These are phyloP conservation scores for Eulemur coronatus DNA, from an alignment of 2,797 vertebrate genomes.

Conservation along the genomic window DNA sequence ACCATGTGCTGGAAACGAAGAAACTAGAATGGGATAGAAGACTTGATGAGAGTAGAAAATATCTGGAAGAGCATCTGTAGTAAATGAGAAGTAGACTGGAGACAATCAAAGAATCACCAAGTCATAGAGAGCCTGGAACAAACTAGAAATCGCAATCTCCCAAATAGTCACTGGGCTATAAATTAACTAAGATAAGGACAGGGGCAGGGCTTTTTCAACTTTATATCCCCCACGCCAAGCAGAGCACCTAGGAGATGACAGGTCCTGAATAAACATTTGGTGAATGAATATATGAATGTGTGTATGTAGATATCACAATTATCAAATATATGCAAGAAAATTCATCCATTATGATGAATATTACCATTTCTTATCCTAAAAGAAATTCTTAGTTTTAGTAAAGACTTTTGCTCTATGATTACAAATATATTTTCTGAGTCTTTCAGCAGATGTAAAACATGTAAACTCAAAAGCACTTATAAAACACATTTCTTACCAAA, in stretches of 20 bases:
- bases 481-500: conserved; percentile 12
- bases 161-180: neutral
- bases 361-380: conserved; percentile 30
- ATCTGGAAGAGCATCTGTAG: neutral
- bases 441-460: neutral
- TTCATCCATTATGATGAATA: neutral
- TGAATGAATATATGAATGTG: neutral
- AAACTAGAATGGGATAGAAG: neutral
- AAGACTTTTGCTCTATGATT: conserved; percentile 25
- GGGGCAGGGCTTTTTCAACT: neutral
- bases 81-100: neutral
- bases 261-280: neutral
- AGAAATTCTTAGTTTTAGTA: conserved; percentile 27
- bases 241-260: neutral
- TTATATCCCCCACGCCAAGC: neutral
- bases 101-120: neutral
- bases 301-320: neutral
- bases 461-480: conserved; percentile 8
- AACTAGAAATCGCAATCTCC: neutral
- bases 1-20: neutral
- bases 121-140: neutral
- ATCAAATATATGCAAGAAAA: conserved; percentile 43
- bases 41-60: neutral
- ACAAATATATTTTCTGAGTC: conserved; percentile 7
- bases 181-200: neutral